Evolutionary conservation across 1,140 invertebrate genomes (phyloP).

Genomic region (Asbolus verrucosus): DNA sequence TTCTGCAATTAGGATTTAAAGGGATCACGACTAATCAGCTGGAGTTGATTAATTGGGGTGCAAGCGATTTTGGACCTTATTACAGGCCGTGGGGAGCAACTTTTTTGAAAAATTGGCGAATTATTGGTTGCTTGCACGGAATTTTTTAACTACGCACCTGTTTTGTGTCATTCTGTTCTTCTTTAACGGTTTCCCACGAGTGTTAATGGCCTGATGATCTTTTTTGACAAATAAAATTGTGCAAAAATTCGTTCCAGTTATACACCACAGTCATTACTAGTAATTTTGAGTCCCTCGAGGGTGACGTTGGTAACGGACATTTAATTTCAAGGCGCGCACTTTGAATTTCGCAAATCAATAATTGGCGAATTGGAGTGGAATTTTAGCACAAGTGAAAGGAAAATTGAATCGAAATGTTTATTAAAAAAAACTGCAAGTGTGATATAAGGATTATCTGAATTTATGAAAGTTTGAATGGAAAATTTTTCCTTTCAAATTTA

Average conservation of each 20-base stretch:
- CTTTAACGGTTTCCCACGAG: neutral
- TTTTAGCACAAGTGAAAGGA: slow-evolving; percentile 5
- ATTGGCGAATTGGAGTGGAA: too few species aligned
- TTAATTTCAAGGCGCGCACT: slow-evolving; percentile 4
- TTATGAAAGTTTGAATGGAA: too few species aligned
- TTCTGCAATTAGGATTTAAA: slow-evolving; percentile 67
- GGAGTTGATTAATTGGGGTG: neutral
- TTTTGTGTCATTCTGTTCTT: slow-evolving; percentile 50
- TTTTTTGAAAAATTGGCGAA: neutral
- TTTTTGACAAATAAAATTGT: slow-evolving; percentile 23
- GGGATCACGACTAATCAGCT: slow-evolving; percentile 7
- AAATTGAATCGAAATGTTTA: slow-evolving; percentile 17
- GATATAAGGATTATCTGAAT: slow-evolving; percentile 6
- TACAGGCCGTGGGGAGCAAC: neutral
- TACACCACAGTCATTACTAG: neutral
- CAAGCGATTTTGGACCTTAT: slow-evolving; percentile 2
- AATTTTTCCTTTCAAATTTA: too few species aligned
- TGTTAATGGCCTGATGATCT: neutral
- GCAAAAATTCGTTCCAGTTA: neutral
- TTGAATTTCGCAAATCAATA: neutral
- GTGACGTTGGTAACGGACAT: slow-evolving; percentile 13
- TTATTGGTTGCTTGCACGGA: neutral
- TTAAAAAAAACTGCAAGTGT: neutral
- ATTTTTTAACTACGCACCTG: slow-evolving; percentile 38
- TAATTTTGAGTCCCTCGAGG: neutral